Evolutionary conservation across 2,888 invertebrate genomes (phyloP).

Genomic region (Gortyna flavago): DNA sequence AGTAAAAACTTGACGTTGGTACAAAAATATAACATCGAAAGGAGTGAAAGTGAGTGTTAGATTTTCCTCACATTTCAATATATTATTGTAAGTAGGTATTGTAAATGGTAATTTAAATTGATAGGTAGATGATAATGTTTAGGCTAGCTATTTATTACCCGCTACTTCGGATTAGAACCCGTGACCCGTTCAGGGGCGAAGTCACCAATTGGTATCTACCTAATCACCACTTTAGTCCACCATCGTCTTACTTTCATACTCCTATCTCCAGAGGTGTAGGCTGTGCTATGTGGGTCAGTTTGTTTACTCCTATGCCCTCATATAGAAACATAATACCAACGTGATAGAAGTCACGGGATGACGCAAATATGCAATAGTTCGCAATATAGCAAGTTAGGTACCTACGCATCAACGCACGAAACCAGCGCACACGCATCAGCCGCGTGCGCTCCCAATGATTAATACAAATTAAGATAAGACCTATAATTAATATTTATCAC

Average conservation of each 20-base stretch:
- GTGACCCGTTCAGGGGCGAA: too few relatives aligned
- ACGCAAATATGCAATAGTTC: constrained; percentile 26
- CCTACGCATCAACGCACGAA: constrained; percentile 24
- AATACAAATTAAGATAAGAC: constrained; percentile 55
- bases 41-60: not conserved
- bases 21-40: not conserved
- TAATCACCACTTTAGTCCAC: not conserved
- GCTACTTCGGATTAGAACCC: not conserved
- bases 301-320: not conserved
- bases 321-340: not conserved
- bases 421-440: constrained; percentile 50
- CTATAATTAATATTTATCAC: constrained; percentile 60
- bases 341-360: not conserved
- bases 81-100: not conserved
- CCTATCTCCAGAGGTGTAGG: not conserved
- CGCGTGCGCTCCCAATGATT: constrained; percentile 60
- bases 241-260: not conserved
- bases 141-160: too few relatives aligned
- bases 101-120: not conserved
- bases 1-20: not conserved
- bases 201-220: not conserved
- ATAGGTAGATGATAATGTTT: not conserved
- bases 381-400: constrained; percentile 21
- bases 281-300: not conserved
- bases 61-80: not conserved